Evolutionary conservation across 1,140 invertebrate genomes (phyloP).

Genomic region (Dolichoris vasculosae): DNA sequence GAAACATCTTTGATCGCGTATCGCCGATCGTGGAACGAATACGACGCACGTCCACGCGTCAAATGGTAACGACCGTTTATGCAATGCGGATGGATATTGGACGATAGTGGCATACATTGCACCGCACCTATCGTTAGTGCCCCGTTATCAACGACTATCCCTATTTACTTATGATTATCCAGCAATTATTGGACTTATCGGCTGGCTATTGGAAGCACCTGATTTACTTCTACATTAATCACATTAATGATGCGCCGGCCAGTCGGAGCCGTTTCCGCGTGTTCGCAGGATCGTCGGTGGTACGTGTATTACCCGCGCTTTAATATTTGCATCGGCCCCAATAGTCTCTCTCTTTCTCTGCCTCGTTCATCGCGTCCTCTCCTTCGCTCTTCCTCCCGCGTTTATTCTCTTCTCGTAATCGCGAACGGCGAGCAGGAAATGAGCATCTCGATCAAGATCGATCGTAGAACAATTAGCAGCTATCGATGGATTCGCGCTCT

Average conservation of each 20-base stretch:
- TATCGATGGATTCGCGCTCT: constrained; percentile 52
- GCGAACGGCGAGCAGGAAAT: constrained; percentile 68
- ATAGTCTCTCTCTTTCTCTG: constrained; percentile 48
- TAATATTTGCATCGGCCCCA: constrained; percentile 19
- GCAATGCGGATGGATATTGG: neutral
- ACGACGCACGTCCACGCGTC: constrained; percentile 4
- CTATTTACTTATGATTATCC: constrained; percentile 73
- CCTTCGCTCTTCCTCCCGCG: constrained; percentile 56
- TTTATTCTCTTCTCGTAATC: constrained; percentile 58
- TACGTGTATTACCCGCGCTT: neutral
- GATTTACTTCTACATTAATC: constrained; percentile 76
- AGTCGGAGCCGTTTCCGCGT: constrained; percentile 52
- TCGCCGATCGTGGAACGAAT: constrained; percentile 32
- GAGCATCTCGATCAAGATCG: constrained; percentile 74
- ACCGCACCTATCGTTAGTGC: constrained; percentile 30
- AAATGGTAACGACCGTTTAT: constrained; percentile 48
- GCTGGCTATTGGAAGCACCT: constrained; percentile 68
- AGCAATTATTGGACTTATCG: constrained; percentile 73
- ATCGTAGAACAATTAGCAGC: constrained; percentile 72
- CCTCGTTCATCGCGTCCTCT: constrained; percentile 55
- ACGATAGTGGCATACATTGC: neutral
- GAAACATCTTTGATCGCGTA: constrained; percentile 33
- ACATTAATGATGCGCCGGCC: constrained; percentile 73
- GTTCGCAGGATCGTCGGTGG: neutral
- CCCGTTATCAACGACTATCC: constrained; percentile 59